These are phyloP conservation scores for Vanessa tameamea DNA, from an alignment of 1,140 invertebrate genomes.

Conservation along the genomic window DNA sequence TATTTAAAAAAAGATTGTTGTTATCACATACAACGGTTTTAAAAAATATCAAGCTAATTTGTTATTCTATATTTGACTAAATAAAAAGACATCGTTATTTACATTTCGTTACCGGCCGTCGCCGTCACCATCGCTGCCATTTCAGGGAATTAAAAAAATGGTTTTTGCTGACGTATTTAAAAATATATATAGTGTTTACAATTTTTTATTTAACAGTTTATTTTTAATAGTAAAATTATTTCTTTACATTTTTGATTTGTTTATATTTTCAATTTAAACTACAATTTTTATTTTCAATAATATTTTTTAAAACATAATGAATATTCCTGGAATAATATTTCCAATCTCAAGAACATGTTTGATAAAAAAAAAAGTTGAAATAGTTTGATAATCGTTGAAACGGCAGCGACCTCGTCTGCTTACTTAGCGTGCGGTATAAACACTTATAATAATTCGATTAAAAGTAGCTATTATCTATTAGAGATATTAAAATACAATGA, in stretches of 20 bases:
- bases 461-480: conserved; percentile 53
- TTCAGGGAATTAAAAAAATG: conserved; percentile 7
- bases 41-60: conserved; percentile 69
- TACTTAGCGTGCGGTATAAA: conserved; percentile 35
- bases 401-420: conserved; percentile 27
- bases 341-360: not conserved
- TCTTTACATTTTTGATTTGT: too few relatives aligned
- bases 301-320: too few relatives aligned
- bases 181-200: too few relatives aligned
- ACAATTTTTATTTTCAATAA: too few relatives aligned
- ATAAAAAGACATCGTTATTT: conserved; percentile 66
- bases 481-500: conserved; percentile 75
- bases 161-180: too few relatives aligned
- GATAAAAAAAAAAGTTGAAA: not conserved
- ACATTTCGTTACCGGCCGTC: conserved; percentile 52
- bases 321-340: too few relatives aligned
- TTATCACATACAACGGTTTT: conserved; percentile 60
- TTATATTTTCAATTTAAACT: too few relatives aligned
- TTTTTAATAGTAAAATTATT: too few relatives aligned
- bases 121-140: conserved; percentile 30
- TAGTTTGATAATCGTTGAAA: not conserved
- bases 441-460: conserved; percentile 42
- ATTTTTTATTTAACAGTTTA: too few relatives aligned
- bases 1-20: too few relatives aligned
- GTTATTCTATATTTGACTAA: conserved; percentile 65